Conservation (phyloP, 2,797 vertebrate species). For the Sebastes flavidus region DNA sequence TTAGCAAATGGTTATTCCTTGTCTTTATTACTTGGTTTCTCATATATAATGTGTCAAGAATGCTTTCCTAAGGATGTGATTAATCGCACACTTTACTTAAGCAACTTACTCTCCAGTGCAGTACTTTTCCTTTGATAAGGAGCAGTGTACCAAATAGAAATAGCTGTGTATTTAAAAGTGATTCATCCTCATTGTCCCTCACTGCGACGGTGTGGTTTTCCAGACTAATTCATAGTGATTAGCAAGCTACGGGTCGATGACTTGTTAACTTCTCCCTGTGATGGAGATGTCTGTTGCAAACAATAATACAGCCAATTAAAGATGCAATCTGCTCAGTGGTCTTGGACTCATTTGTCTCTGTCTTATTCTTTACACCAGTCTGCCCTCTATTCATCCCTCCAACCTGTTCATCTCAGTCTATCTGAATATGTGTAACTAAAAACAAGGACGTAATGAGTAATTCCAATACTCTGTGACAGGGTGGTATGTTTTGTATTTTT, state of each 20-base stretch:
- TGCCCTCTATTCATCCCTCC: constrained; percentile 1
- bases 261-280: constrained; percentile 59
- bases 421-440: not conserved
- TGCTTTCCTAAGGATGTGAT: not conserved
- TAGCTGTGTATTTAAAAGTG: constrained; percentile 4
- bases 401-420: constrained; percentile 3
- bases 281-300: constrained; percentile 71
- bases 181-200: constrained; percentile 2
- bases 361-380: constrained; percentile 33
- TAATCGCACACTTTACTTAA: not conserved
- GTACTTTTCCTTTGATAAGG: not conserved
- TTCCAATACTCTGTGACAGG: not conserved
- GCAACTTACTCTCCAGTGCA: not conserved
- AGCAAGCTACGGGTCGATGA: constrained; percentile 61
- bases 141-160: constrained; percentile 3
- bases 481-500: not conserved
- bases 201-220: constrained; percentile 24
- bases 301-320: constrained; percentile 71
- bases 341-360: constrained; percentile 63
- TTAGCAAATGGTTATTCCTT: not conserved
- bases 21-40: not conserved
- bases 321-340: constrained; percentile 68
- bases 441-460: not conserved
- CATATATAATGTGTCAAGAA: not conserved
- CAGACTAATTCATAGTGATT: constrained; percentile 65